phyloP scores from a whole-genome alignment of 2,113 vertebrate genomes.

The Vulpes lagopus region DNA sequence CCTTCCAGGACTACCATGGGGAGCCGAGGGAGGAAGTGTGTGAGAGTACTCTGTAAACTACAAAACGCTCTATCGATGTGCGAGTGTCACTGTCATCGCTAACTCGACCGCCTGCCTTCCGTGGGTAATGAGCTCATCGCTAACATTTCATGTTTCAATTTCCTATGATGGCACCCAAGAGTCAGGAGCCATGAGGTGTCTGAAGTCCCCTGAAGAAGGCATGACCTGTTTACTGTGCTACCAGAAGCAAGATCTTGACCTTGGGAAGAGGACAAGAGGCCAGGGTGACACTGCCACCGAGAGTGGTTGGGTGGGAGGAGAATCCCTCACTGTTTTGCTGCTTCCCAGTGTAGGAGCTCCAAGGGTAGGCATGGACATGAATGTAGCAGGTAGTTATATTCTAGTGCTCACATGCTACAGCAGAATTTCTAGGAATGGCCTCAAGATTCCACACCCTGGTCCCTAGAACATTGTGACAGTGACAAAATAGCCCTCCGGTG shows the following conservation, averaged over 20 bases:
- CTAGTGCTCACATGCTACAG: fast-evolving
- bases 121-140: not conserved
- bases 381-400: not conserved
- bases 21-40: fast-evolving
- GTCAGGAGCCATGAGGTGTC: not conserved
- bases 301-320: not conserved
- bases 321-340: not conserved
- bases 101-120: not conserved
- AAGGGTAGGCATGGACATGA: not conserved
- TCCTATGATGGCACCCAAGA: not conserved
- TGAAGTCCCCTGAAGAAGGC: no score
- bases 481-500: no score
- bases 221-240: not conserved
- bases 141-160: not conserved
- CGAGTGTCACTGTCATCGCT: fast-evolving
- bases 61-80: fast-evolving
- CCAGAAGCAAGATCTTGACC: not conserved
- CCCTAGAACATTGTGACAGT: fast-evolving
- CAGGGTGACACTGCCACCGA: not conserved
- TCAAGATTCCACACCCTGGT: not conserved
- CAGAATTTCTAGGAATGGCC: not conserved
- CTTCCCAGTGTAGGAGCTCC: not conserved
- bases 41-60: not conserved
- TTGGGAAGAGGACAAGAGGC: not conserved
- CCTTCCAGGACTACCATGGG: not conserved